Evolutionary conservation across 2,113 vertebrate genomes (phyloP), one percentile per base, ranked within the genome.

Genomic region (Perognathus longimembris): DNA sequence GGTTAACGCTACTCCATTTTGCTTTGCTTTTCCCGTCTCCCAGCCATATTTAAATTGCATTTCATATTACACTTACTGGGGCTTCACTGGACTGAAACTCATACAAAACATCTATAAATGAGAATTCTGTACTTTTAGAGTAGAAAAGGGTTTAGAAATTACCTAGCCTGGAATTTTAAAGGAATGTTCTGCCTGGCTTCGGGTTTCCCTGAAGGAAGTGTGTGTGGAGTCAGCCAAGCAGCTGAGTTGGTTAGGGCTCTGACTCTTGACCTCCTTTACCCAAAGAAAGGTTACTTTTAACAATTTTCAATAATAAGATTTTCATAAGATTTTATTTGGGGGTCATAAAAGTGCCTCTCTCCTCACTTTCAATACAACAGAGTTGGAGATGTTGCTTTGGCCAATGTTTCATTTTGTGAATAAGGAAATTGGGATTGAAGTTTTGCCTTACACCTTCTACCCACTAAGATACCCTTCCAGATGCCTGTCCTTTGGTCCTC

Each of bases 301-400:
- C 15, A 82, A 36, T 42, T 82, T 81, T 26, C 61, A 77, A 69
- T 57, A 66, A 28, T 14, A 28, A 63, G 14, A 64, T 74, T 92
- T 90, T 78, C 2, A 2, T 78, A 18, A 66, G 50, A 88, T 88
- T 90, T 90, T 42, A 84, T 78, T 82, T 93, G 28, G 86, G 26
- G 38, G 64, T n/a, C 74, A 20, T 38, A 50, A 61, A 82, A 70
- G 15, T 74, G 12, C 66, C 90, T 6, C 40, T 20, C 70, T 36
- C 2, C 24, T 50, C 32, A 9, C 7, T 8, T n/a, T 20, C 59
- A 59, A 34, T 30, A 5, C 36, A 66, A 11, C 3, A 64, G n/a
- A n/a, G n/a, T 81, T 90, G 54, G 71, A 75, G 75, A 71, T 36
- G 22, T 32, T 42, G 22, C 40, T 88, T 71, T 73, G 26, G 26